Evolutionary conservation across 2,888 invertebrate genomes (phyloP), one percentile per base, ranked within the genome.

Genomic region (Dasypogon diadema): DNA sequence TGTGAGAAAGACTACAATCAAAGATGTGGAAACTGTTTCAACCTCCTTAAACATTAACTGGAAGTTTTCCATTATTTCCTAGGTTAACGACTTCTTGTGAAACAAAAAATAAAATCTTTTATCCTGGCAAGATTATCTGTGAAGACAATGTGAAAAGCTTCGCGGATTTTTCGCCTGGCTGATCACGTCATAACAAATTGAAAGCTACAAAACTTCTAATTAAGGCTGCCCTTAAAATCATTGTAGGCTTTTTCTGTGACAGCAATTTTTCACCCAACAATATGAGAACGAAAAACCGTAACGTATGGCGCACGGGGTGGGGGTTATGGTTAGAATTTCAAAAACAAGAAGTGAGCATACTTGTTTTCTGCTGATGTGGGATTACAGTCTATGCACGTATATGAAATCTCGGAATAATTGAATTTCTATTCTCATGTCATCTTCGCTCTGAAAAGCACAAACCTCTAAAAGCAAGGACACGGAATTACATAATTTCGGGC

Each of bases 341-440:
- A 30, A 8, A 30, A 10, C 14, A 58, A 16, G 58, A 58, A 58
- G 30, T 10, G 1, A 5, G 58, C 58, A 58, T 58, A 30, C n/a
- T n/a, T n/a, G n/a, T n/a, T 30, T 58, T 58, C 30, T 58, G 30
- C 30, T 30, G 58, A 30, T 8, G 2, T 4, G 10, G 30, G 30
- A 58, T 58, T 58, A 30, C 14, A 58, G 58, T 58, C 58, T n/a
- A 5, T 58, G 58, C 58, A 58, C 58, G 58, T 58, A 30, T 30
- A 16, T 58, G 58, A 58, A 58, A 58, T 58, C 58, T 26, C 26
- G 58, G 26, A 58, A 58, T 58, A 58, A 58, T 58, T 58, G 58
- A 58, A 58, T 58, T 58, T 58, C 58, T 58, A 58, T 58, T 58
- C 58, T 30, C 34, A 58, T 12, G 16, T 14, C 30, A 58, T 58